Base-by-base conservation (phyloP, 2,888 invertebrate species). In the Anarsia innoxiella region DNA sequence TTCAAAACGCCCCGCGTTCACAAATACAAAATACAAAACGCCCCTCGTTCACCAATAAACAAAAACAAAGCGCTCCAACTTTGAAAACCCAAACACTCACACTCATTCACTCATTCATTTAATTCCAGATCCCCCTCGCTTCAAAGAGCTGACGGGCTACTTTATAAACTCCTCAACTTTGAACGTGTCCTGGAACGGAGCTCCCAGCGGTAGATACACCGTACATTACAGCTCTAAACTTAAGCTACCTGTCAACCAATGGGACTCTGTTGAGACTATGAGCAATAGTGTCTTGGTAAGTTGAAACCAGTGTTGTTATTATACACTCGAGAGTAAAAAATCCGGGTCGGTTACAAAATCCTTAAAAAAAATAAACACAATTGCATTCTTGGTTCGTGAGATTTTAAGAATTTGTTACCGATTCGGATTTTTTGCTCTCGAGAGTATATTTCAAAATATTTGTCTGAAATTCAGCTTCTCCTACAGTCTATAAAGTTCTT, bases 191-290 rank as follows among this genome's bases (percentile, higher is more conserved):
- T 79, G 79, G 79, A 51, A 46, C 40, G 67, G 68, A 2, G 47
- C 45, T 2, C 59, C 59, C 0, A 56, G 51, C 25, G 26, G 6
- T 5, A 51, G 53, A 27, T 89, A 88, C 65, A 72, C 74, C 5
- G 79, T 89, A 33, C 70, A 77, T 41, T 86, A 88, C 63, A 82
- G 78, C 48, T 56, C 64, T 23, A 66, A 83, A 36, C 63, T 70
- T 9, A 62, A 53, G 8, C 53, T 73, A 36, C 77, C 82, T 0
- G 52, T 77, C n/a, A 63, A 72, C 23, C 57, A 69, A 27, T 89
- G 89, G 88, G 54, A 14, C n/a, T 32, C 38, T 1, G 44, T 66
- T 1, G 56, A 67, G 11, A 69, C 76, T 1, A 43, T 50, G 1
- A 68, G 63, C 9, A 74, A 70, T 42, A 67, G 65, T 33, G 72